Evolutionary conservation across 2,888 invertebrate genomes (phyloP).

Genomic region (Mongoloraphidia duomilia): DNA sequence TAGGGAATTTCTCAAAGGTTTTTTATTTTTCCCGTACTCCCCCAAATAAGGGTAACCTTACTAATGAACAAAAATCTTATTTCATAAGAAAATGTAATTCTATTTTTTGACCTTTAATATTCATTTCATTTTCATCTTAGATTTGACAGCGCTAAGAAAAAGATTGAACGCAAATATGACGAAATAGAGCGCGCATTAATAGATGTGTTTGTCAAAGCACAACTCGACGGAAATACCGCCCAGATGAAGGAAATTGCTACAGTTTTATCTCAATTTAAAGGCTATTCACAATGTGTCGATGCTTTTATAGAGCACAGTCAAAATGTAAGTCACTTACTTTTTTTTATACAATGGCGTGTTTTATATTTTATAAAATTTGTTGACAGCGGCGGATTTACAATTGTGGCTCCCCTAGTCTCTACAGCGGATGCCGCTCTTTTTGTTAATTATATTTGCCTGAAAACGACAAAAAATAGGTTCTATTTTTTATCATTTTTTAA

Average conservation of each 20-base stretch:
- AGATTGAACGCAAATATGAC: slow-evolving; percentile 78
- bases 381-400: too few relatives aligned
- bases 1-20: too few relatives aligned
- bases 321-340: slow-evolving; percentile 41
- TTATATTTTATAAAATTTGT: too few relatives aligned
- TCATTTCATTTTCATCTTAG: slow-evolving; percentile 19
- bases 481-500: too few relatives aligned
- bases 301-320: slow-evolving; percentile 95
- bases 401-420: neutral
- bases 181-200: slow-evolving; percentile 81
- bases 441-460: too few relatives aligned
- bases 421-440: neutral
- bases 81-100: neutral
- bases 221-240: slow-evolving; percentile 66
- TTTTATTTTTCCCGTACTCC: too few relatives aligned
- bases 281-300: slow-evolving; percentile 91
- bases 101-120: neutral
- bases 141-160: slow-evolving; percentile 70
- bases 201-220: slow-evolving; percentile 86
- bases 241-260: slow-evolving; percentile 89
- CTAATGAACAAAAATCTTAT: too few relatives aligned
- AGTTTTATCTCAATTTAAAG: slow-evolving; percentile 89
- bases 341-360: neutral
- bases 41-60: too few relatives aligned
- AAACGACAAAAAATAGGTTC: too few relatives aligned